These are phyloP conservation scores for Lagopus leucura DNA, from an alignment of 2,113 vertebrate genomes.

Conservation along the genomic window DNA sequence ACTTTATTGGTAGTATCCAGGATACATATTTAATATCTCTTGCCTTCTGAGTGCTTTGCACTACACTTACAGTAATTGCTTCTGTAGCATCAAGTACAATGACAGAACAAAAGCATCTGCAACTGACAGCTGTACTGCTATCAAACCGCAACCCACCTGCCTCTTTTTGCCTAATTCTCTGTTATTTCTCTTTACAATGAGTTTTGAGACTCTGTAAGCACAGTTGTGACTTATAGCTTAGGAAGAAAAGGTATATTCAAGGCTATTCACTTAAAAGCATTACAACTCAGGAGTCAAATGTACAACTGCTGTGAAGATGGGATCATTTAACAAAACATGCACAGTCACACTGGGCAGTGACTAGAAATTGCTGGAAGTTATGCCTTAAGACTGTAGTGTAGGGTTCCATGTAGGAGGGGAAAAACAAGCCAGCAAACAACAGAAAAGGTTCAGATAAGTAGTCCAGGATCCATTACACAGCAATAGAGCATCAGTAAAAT, in stretches of 20 bases:
- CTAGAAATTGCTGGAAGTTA: not conserved
- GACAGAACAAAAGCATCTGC: not conserved
- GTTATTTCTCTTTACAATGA: slow-evolving; percentile 8
- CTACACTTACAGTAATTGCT: not conserved
- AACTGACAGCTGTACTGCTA: not conserved
- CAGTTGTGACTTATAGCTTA: not conserved
- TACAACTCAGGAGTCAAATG: not conserved
- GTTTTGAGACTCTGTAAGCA: not conserved
- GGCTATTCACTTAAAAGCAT: not conserved
- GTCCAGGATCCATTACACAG: not conserved
- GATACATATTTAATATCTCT: not conserved
- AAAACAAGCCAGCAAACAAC: not conserved
- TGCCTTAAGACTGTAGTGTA: not conserved
- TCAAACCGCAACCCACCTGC: not conserved
- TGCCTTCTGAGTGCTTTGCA: not conserved
- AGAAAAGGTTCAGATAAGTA: not conserved
- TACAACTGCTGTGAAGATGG: not conserved
- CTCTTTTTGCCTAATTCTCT: not conserved
- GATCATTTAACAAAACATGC: not conserved
- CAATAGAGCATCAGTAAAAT: not conserved
- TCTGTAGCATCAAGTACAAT: not conserved
- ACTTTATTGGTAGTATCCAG: not conserved
- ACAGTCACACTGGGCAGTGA: not conserved
- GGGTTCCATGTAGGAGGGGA: not conserved
- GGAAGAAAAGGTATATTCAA: not conserved